These are phyloP conservation scores for Hemiprocne comata DNA, from an alignment of 2,113 vertebrate genomes.

Conservation along the genomic window DNA sequence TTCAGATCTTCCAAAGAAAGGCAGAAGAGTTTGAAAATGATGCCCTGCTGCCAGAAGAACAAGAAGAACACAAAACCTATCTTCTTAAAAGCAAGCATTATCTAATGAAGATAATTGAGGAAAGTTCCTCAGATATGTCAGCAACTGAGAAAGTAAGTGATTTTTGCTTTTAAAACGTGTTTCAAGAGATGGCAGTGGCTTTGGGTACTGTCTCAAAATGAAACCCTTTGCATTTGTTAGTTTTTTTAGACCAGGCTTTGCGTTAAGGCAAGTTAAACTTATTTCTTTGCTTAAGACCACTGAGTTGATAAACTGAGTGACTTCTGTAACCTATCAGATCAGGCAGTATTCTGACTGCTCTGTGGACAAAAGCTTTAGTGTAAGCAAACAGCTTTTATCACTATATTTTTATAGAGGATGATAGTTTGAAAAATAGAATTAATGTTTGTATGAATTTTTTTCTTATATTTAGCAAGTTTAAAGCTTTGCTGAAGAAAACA, in stretches of 20 bases:
- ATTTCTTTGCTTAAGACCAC: neutral
- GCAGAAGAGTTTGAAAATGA: conserved; percentile 91
- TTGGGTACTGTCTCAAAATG: neutral
- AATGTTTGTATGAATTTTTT: neutral
- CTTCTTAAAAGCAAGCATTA: conserved; percentile 86
- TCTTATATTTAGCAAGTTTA: neutral
- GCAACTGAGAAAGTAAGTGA: conserved; percentile 83
- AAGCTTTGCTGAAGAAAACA: neutral
- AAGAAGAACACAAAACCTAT: conserved; percentile 85
- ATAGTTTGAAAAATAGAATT: neutral
- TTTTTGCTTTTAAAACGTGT: neutral
- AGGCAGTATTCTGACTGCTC: neutral
- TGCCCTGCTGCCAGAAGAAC: conserved; percentile 83
- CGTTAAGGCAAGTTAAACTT: neutral
- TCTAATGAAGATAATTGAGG: conserved; percentile 84
- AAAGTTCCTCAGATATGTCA: conserved; percentile 78
- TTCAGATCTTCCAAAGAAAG: conserved; percentile 91
- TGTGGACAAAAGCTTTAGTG: neutral
- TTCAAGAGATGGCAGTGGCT: neutral
- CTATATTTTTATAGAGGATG: neutral
- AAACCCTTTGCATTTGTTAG: neutral
- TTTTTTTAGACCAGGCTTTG: neutral
- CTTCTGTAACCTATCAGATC: neutral
- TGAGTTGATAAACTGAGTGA: neutral
- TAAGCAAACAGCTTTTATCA: neutral